Evolutionary conservation across 2,888 invertebrate genomes (phyloP).

Genomic region (Zygogramma bicolorata): DNA sequence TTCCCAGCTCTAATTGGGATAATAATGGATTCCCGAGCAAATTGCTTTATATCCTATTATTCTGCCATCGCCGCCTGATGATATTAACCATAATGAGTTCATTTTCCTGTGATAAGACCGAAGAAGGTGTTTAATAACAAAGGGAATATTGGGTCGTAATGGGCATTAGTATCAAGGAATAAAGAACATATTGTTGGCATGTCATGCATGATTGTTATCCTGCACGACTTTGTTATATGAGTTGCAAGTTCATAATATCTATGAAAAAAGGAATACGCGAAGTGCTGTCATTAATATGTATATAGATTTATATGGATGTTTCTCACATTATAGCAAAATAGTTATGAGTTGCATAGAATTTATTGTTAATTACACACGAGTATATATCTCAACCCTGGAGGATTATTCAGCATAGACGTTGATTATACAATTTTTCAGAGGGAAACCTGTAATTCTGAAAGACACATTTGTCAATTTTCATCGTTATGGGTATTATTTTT

Average conservation of each 20-base stretch:
- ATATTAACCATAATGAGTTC: conserved; percentile 15
- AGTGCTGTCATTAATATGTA: conserved; percentile 26
- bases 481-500: no score
- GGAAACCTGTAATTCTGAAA: no score
- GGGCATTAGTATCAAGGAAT: neutral
- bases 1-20: conserved; percentile 10
- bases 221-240: neutral
- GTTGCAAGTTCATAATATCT: neutral
- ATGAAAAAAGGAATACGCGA: neutral
- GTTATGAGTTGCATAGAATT: conserved; percentile 13
- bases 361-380: conserved; percentile 11
- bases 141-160: neutral
- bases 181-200: neutral
- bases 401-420: neutral
- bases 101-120: neutral
- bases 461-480: no score
- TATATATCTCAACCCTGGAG: neutral
- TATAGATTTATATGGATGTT: conserved; percentile 35
- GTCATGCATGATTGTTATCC: neutral
- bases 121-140: neutral
- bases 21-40: neutral
- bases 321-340: conserved; percentile 21
- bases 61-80: neutral
- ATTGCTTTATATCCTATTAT: conserved; percentile 9
- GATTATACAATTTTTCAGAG: neutral